Base-by-base conservation (phyloP, 2,797 vertebrate species). In the Cryptoprocta ferox region DNA sequence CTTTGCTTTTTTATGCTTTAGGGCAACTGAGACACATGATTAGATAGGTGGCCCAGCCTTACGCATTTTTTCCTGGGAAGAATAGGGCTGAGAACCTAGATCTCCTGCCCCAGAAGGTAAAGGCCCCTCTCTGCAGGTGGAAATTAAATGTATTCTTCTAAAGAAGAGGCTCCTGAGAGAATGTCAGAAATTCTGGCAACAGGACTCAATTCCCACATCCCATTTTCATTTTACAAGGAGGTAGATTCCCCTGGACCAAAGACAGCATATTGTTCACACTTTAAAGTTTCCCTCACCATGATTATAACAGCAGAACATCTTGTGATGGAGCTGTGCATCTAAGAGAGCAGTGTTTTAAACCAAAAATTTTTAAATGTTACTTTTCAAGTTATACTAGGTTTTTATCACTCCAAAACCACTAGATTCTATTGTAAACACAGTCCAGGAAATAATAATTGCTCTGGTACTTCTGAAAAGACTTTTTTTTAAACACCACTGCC, bases 161-260 rank as follows among this genome's bases (percentile, higher is more conserved):
- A 70, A 71, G 42, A 83, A 88, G 37, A 82, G 10, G 3, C 13
- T 93, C 53, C 65, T 26, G 35, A n/a, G 50, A 83, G 14, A 75
- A 4, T 2, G 26, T 8, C 70, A 30, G 42, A 80, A 68, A 50
- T 76, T 63, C 63, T 42, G 28, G 39, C 24, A 65, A 32, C 16
- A 76, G 53, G 96, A 71, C 28, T 45, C 79, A 48, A 30, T 50
- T 95, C 39, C 61, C 87, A 82, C 35, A 75, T 75, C n/a, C 26
- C 45, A 71, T 83, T 95, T 98, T 97, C 92, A 97, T 48, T 89
- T 97, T 35, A 70, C 1, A 76, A 26, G 42, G 15, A 78, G n/a
- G 19, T n/a, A 66, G 13, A 53, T 65, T 96, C 37, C 45, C 21
- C 35, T 42, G 7, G 37, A 50, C 37, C 16, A 89, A 93, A 13